phyloP scores from a whole-genome alignment of 2,888 invertebrate genomes.

The Cataglyphis rosenhaueri region DNA sequence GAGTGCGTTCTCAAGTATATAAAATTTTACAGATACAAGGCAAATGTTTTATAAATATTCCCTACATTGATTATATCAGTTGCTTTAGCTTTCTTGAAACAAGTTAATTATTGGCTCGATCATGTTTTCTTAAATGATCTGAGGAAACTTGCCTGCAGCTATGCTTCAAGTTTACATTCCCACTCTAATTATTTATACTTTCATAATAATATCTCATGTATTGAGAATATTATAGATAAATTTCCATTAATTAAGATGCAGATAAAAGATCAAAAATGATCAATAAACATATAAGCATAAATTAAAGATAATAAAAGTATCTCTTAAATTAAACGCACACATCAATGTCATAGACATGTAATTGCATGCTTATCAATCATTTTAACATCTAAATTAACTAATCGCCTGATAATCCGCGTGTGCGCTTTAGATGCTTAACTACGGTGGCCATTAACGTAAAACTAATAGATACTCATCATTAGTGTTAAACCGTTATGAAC shows the following conservation, averaged over 20 bases:
- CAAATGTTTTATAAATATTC: conserved; percentile 16
- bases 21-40: background rate
- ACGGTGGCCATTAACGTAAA: conserved; percentile 61
- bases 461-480: conserved; percentile 63
- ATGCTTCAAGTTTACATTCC: conserved; percentile 17
- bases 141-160: conserved; percentile 8
- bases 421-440: conserved; percentile 47
- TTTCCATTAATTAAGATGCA: background rate
- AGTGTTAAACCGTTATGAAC: conserved; percentile 44
- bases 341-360: background rate
- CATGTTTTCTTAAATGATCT: conserved; percentile 22
- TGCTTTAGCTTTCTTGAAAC: conserved; percentile 40
- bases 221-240: background rate
- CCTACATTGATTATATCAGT: conserved; percentile 38
- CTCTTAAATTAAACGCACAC: background rate
- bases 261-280: background rate
- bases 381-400: conserved; percentile 38
- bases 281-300: background rate
- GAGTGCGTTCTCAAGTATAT: conserved; percentile 4
- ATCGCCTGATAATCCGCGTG: conserved; percentile 20
- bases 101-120: conserved; percentile 52
- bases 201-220: background rate
- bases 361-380: background rate
- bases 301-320: background rate
- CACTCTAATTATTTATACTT: background rate